Base-by-base conservation (phyloP, 1,140 invertebrate species). In the Alviniconcha marisindica region DNA sequence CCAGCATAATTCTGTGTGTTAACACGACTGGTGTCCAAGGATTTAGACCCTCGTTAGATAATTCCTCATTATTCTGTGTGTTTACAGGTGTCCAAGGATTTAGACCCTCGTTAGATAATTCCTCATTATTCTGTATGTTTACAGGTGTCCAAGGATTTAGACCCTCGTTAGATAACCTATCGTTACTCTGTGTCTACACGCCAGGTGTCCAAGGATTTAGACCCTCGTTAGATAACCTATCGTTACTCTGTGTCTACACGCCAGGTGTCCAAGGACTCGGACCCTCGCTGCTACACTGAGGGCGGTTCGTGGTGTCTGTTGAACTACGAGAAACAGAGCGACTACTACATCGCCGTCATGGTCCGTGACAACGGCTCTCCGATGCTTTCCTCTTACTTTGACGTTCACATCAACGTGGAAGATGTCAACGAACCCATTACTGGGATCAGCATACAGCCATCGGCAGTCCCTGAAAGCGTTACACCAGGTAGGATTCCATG, bases 361-460 rank as follows among this genome's bases (percentile, higher is more conserved):
- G 88, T 80, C 7, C 42, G 44, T 66, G 88, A 89, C 73, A 77
- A 87, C 71, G 85, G 83, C 21, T 66, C 31, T 51, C 85, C 86
- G 18, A 81, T 83, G 1, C 44, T 80, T 18, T 73, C 82, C 33
- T 71, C 83, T 51, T 87, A 87, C 28, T 85, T 87, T 78, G 86
- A 87, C 63, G 71, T 89, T n/a, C 48, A 71, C 38, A 85, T 89
- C 42, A 40, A 63, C 21, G 48, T 89, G 5, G 71, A 28, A 2
- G 85, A 89, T 76, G 84, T 86, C 73, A 87, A 88, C 77, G 88
- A 89, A 51, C 86, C 83, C 60, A 85, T 87, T 24, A 73, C 73
- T 24, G 77, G 24, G n/a, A 80, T 89, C 44, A 74, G 10, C 7
- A 21, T 89, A 12, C 54, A 83, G 24, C 77, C 83, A 28, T 18